These are phyloP conservation scores for Leptodirus hochenwartii DNA, from an alignment of 2,888 invertebrate species.

Conservation along the genomic window DNA sequence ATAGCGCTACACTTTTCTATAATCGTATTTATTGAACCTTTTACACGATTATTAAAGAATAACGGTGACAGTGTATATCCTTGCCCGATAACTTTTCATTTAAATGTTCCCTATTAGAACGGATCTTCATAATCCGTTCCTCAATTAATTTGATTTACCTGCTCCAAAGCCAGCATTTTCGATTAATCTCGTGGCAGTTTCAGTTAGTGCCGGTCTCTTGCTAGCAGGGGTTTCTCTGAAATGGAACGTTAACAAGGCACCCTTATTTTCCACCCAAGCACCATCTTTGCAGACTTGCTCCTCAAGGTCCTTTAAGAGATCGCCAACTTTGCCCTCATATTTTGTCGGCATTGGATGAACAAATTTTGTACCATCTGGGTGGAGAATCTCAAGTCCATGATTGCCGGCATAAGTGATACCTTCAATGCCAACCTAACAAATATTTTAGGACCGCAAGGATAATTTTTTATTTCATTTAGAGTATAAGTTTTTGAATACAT, in stretches of 20 bases:
- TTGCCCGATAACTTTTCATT: no score
- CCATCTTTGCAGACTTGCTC: slow-evolving; percentile 74
- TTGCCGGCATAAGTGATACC: slow-evolving; percentile 83
- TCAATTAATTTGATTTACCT: no score
- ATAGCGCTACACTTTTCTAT: no score
- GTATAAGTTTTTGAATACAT: no score
- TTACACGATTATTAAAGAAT: no score
- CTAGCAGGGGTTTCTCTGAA: slow-evolving; percentile 66
- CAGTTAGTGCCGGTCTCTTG: slow-evolving; percentile 8
- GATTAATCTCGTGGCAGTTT: slow-evolving; percentile 46
- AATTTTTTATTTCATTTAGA: no score
- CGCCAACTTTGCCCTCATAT: slow-evolving; percentile 60
- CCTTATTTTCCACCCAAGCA: slow-evolving; percentile 86
- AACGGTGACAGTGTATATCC: no score
- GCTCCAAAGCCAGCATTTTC: slow-evolving; percentile 60
- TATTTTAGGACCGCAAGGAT: no score
- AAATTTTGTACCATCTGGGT: slow-evolving; percentile 80
- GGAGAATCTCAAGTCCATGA: slow-evolving; percentile 74
- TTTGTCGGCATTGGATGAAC: slow-evolving; percentile 82
- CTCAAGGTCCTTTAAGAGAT: slow-evolving; percentile 58
- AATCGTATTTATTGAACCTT: no score
- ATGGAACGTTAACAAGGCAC: slow-evolving; percentile 71
- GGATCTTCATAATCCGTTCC: no score
- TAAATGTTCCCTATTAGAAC: no score
- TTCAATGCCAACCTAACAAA: slow-evolving; percentile 67